Conservation (phyloP, 2,113 vertebrate species). For the Glaucidium brasilianum region DNA sequence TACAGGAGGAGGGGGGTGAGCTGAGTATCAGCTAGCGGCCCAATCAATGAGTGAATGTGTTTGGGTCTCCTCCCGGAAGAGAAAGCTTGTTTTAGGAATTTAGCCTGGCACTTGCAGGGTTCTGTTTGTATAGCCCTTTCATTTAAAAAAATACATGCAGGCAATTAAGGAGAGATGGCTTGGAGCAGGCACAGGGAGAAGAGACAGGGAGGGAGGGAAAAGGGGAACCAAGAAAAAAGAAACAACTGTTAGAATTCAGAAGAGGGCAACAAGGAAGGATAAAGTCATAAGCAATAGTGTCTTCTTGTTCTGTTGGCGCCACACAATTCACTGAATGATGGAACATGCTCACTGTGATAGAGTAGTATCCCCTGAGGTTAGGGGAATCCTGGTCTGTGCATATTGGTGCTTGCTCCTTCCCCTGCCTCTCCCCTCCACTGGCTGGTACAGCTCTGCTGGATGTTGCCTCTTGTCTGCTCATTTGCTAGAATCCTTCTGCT, state of each 20-base stretch:
- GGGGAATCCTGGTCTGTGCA: not conserved
- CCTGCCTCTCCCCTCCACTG: not conserved
- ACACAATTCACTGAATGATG: not conserved
- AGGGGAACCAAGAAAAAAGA: not conserved
- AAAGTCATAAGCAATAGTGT: not conserved
- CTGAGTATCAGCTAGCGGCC: constrained; percentile 57
- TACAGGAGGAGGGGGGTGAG: constrained; percentile 21
- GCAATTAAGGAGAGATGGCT: constrained; percentile 17
- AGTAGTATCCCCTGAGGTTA: not conserved
- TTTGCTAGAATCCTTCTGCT: not conserved
- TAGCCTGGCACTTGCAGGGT: not conserved
- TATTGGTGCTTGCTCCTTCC: not conserved
- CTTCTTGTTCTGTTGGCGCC: not conserved
- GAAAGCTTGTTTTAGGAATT: constrained; percentile 59
- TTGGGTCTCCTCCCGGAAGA: constrained; percentile 46
- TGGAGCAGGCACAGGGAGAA: constrained; percentile 5
- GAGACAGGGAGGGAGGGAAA: not conserved
- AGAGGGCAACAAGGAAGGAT: not conserved
- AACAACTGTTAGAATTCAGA: not conserved
- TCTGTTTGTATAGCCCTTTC: constrained; percentile 62
- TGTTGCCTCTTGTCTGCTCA: not conserved
- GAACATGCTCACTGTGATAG: not conserved
- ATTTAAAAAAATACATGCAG: constrained; percentile 30
- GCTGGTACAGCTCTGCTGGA: not conserved
- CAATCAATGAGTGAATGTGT: constrained; percentile 64